Evolutionary conservation across 2,113 vertebrate species (phyloP), one percentile per base, ranked within the genome.

Genomic region (Xenopus laevis): DNA sequence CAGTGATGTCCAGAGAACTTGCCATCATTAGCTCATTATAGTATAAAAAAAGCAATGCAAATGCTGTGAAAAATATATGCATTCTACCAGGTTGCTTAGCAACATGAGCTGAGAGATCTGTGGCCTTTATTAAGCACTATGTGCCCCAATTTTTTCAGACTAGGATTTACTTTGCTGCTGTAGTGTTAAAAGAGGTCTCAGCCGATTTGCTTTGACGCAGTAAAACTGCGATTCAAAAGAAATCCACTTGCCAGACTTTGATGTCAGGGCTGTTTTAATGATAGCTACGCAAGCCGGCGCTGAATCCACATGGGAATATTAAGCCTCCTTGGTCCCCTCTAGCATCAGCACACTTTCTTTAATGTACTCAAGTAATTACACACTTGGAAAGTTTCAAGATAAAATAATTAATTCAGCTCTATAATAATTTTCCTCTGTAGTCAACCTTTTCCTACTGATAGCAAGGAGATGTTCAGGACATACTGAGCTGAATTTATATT

Each of bases 171-270:
- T 69, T 40, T 63, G 23, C 30, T 64, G 12, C 9, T 40, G 44
- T 27, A 30, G 46, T 52, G n/a, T 63, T 40, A 59, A 70, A 64
- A 55, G 33, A 47, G 33, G 55, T 63, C 30, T 70, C 44, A 13
- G 50, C 33, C 74, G 40, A 45, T 64, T 77, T 77, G 66, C 62
- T 70, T 70, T 70, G 74, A 77, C 66, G 67, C 40, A 64, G 61
- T 53, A 57, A 69, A 69, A 45, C 45, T 40, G 33, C 3, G 33
- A 40, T 7, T 40, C 58, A 75, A 65, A 27, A 69, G 18, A 23
- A 64, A 18, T 64, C n/a, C 59, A 70, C 57, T 59, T 76, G 59
- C 59, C 59, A 70, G 66, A 64, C 74, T 76, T 76, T 77, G 66
- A 77, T 77, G 74, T 69, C 68, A 52, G 47, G 47, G 27, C 46